Evolutionary conservation across 2,797 vertebrate species (phyloP), one percentile per base, ranked within the genome.

Genomic region (Microcaecilia unicolor): DNA sequence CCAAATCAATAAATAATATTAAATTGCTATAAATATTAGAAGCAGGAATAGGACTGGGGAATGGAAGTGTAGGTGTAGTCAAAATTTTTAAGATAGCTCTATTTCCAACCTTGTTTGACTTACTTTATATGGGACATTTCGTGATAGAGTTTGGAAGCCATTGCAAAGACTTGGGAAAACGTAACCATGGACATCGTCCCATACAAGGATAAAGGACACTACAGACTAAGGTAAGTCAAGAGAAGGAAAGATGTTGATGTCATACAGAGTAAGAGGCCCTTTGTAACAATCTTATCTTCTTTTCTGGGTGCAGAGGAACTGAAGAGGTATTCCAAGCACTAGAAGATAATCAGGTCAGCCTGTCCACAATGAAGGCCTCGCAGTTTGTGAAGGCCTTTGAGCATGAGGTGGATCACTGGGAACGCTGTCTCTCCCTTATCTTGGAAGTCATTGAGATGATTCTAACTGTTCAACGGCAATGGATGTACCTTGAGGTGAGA

Each of bases 401-500:
- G 61, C 76, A 59, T 44, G 79, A 87, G 2, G 89, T 92, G 64
- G 89, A 93, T 61, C 41, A 40, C 30, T 93, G 90, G 90, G 90
- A 92, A 25, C 77, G 78, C 15, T 75, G 50, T 32, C 83, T 95
- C 17, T 91, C 87, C 6, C 84, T 80, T 10, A 80, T 91, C 34
- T 50, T 89, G 63, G 92, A 93, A 51, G 84, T 86, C 22, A 80
- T 81, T 1, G 92, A 93, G 59, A 87, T 81, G 75, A 56, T 89
- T 28, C 81, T 92, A 12, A 80, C 66, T 0, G 86, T 91, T 11
- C 92, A 95, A 54, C 77, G 79, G 7, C 87, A 91, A 57, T 94
- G 92, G 92, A 80, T 89, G 69, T 93, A 92, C 53, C 70, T 95
- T 18, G 87, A 95, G 88, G 92, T 93, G 58, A 46, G 50, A n/a